Evolutionary conservation across 2,113 vertebrate genomes (phyloP), one percentile per base, ranked within the genome.

Genomic region (Chunga burmeisteri): DNA sequence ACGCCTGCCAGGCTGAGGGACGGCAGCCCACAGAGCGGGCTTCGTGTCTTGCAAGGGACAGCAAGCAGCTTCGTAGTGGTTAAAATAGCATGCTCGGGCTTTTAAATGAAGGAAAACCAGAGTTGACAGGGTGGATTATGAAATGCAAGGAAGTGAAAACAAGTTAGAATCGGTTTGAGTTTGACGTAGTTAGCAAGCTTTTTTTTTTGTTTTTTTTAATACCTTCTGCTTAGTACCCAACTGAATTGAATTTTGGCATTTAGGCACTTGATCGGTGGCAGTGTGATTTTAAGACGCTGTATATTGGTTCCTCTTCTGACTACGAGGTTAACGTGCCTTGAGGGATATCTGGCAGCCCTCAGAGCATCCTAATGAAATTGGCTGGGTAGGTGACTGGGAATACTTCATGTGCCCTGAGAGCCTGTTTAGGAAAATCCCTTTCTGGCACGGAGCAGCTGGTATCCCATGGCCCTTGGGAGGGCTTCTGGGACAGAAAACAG

Each of bases 1-100:
- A 3, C 25, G 16, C 17, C 30, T 75, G 66, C 0, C 3, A 75
- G 52, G 56, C 67, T n/a, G 27, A 63, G 29, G 52, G 27, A 10
- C 0, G 1, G n/a, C 14, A 47, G n/a, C 40, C 32, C 21, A 22
- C 11, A 29, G 65, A n/a, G 26, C 4, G 0, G 42, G 20, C 32
- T 36, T 34, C 17, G 13, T 44, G 55, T 30, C 71, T n/a, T 63
- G n/a, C n/a, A 23, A n/a, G 32, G 53, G 61, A 55, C 29, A 79
- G 27, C 23, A 25, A 13, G 29, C 19, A 61, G 52, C 32, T 92
- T 66, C 7, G 2, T 9, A 23, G 36, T 42, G 10, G 2, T 55
- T 72, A 73, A 56, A 38, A 68, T 87, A 55, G 3, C n/a, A 7
- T 11, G 4, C 13, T 61, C 11, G 11, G 10, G 18, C 66, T 86